These are phyloP conservation scores for Zaprionus inermis DNA, from an alignment of 1,140 invertebrate species.

Conservation along the genomic window DNA sequence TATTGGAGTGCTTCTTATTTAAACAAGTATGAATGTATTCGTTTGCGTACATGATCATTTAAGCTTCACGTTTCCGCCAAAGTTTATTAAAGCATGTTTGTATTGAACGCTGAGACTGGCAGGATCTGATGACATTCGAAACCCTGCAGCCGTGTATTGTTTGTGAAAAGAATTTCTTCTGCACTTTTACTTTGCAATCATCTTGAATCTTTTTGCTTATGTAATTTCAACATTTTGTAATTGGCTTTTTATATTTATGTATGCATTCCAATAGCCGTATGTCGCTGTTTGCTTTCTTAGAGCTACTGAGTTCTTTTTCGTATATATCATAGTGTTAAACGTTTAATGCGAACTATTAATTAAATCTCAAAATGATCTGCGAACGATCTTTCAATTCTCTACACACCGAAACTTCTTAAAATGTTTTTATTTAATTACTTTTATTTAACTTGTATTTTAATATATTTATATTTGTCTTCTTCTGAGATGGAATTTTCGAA, in stretches of 20 bases:
- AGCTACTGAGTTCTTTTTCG: slow-evolving; percentile 15
- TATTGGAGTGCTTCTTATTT: slow-evolving; percentile 52
- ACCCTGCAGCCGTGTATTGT: slow-evolving; percentile 11
- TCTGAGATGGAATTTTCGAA: slow-evolving; percentile 37
- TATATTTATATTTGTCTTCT: slow-evolving; percentile 17
- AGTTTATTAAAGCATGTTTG: neutral
- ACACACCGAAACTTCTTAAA: slow-evolving; percentile 36
- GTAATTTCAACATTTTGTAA: slow-evolving; percentile 24
- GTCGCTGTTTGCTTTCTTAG: slow-evolving; percentile 6
- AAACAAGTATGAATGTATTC: slow-evolving; percentile 37
- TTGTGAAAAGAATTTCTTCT: slow-evolving; percentile 23
- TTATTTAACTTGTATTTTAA: slow-evolving; percentile 31
- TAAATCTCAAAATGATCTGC: slow-evolving; percentile 16
- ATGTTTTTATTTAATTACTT: slow-evolving; percentile 45
- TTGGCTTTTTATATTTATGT: slow-evolving; percentile 17
- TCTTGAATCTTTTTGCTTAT: slow-evolving; percentile 1
- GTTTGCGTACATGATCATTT: slow-evolving; percentile 20
- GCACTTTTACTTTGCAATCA: slow-evolving; percentile 25
- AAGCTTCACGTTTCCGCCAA: slow-evolving; percentile 14
- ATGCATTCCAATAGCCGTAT: neutral
- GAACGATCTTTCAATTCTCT: slow-evolving; percentile 19
- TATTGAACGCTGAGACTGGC: slow-evolving; percentile 16
- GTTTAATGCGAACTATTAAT: slow-evolving; percentile 20
- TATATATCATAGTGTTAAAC: slow-evolving; percentile 26
- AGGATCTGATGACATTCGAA: slow-evolving; percentile 23